A percentile compares a stretch with the other conserved stretches of the same genome.
Conservation (phyloP, 2,888 invertebrate species). For the Chymomyza procnemis region DNA sequence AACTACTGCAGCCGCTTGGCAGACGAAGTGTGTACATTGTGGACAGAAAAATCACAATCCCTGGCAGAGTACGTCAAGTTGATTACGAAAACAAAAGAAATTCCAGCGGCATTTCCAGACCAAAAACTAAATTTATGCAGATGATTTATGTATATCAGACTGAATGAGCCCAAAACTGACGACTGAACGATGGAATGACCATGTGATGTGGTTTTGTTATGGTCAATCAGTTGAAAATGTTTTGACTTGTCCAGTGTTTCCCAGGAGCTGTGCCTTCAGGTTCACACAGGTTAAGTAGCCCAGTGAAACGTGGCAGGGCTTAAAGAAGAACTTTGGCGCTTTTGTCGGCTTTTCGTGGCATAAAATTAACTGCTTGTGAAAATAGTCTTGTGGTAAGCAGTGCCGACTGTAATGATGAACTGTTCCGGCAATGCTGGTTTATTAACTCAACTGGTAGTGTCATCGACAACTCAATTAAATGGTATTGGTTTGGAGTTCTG, state of each 20-base stretch:
- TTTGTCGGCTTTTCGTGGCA: background rate
- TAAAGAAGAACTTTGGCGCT: background rate
- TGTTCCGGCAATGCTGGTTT: background rate
- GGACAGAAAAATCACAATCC: background rate
- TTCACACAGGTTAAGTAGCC: background rate
- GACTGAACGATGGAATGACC: background rate
- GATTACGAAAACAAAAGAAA: slow-evolving; percentile 58
- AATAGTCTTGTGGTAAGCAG: background rate
- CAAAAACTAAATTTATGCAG: slow-evolving; percentile 63
- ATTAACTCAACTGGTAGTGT: background rate
- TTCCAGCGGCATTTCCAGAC: slow-evolving; percentile 55
- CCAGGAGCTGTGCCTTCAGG: background rate
- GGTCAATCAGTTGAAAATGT: background rate
- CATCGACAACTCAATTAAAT: slow-evolving; percentile 64
- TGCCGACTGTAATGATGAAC: background rate
- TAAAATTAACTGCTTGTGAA: background rate
- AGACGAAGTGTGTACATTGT: background rate
- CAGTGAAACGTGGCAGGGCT: background rate
- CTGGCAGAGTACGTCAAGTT: slow-evolving; percentile 13
- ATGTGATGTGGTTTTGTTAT: background rate
- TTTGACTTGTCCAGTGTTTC: background rate
- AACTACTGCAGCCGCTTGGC: slow-evolving; percentile 39
- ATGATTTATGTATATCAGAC: slow-evolving; percentile 69
- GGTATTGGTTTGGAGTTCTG: background rate
- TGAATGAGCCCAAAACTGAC: background rate